Percentiles rank a stretch among this genome's conserved stretches.
Evolutionary conservation across 2,888 invertebrate species (phyloP).

Genomic region (Helicoverpa assulta): DNA sequence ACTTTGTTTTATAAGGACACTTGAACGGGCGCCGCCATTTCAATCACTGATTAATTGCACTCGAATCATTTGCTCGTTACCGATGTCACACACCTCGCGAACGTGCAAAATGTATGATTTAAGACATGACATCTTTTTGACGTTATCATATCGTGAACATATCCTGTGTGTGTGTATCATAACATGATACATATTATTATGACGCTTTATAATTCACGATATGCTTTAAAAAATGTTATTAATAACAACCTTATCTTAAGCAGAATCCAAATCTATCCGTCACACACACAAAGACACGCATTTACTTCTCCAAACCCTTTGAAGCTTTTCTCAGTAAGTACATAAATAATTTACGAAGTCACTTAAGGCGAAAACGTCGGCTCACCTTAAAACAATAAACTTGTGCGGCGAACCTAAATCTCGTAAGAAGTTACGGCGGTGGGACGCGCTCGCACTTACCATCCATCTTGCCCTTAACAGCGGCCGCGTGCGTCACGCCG

Average conservation of each 20-base stretch:
- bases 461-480: conserved; percentile 49
- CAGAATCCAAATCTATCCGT: conserved; percentile 13
- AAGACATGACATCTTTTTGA: conserved; percentile 5
- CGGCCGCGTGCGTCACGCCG: conserved; percentile 21
- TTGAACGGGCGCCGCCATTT: neutral
- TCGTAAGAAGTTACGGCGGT: conserved; percentile 26
- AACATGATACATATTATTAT: too few relatives aligned
- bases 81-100: neutral
- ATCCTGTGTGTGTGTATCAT: too few relatives aligned
- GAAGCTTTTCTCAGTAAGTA: conserved; percentile 28
- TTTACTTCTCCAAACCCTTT: conserved; percentile 12
- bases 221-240: conserved; percentile 12
- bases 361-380: conserved; percentile 38
- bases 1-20: neutral
- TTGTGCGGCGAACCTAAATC: conserved; percentile 38
- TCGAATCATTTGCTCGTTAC: neutral
- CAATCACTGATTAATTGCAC: neutral
- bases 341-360: conserved; percentile 51
- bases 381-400: conserved; percentile 52
- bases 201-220: too few relatives aligned
- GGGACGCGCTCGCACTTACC: conserved; percentile 32
- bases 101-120: neutral
- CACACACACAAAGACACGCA: neutral
- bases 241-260: conserved; percentile 25
- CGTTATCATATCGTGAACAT: conserved; percentile 13